Evolutionary conservation across 2,113 vertebrate species (phyloP), one percentile per base, ranked within the genome.

Genomic region (Gavialis gangeticus): DNA sequence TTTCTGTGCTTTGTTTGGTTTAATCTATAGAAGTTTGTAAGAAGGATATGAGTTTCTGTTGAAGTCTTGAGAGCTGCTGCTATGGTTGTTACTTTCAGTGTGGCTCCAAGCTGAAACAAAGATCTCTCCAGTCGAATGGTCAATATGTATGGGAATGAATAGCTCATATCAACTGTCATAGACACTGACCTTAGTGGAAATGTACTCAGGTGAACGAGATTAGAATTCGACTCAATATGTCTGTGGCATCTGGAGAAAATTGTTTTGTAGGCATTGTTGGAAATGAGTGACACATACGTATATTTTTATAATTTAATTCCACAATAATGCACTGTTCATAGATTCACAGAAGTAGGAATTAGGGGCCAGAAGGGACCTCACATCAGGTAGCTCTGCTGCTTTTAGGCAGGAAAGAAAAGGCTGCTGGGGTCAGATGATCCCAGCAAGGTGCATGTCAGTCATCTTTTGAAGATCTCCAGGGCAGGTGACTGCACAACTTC

Each of bases 21-120:
- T 25, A 30, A 58, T 8, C 11, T 14, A 22, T 37, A 37, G 67
- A 37, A 13, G 19, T 34, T 19, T 71, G 6, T 71, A 37, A 19
- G 18, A 37, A 71, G 30, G 30, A 12, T 71, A 37, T 18, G 30
- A 71, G 21, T 71, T 71, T 71, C 30, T 71, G 13, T 71, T 71
- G 46, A 46, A 46, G 46, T 46, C 46, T 46, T 46, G 46, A 6
- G 15, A 0, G 82, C 27, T 1, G 5, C 59, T 8, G 46, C 46
- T 46, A 8, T 6, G 46, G 46, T 46, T 46, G 46, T 46, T 46
- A 66, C 25, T 46, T 16, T 76, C n/a, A 9, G 5, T 16, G 19
- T 80, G 2, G 0, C 58, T 57, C 1, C 0, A 34, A 79, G 18
- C 9, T 30, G 66, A 30, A 9, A 21, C 18, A 6, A 37, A 37